Evolutionary conservation across 1,140 invertebrate species (phyloP).

Genomic region (Popillia japonica): DNA sequence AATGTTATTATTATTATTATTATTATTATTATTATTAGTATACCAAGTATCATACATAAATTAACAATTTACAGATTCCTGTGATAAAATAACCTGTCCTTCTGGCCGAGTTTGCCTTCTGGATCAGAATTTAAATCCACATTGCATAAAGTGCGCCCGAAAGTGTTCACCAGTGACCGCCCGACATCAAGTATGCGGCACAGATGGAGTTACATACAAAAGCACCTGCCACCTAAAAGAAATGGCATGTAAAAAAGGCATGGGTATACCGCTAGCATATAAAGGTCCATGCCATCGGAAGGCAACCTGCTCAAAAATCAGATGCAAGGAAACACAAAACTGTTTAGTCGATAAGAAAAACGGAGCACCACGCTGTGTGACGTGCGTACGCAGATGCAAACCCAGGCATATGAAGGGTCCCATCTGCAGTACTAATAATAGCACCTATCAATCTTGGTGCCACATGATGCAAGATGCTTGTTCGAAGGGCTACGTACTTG

Average conservation of each 20-base stretch:
- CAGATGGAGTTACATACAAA: slow-evolving; percentile 86
- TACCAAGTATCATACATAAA: no score
- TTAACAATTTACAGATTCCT: slow-evolving; percentile 67
- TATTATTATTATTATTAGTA: no score
- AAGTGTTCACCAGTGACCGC: slow-evolving; percentile 68
- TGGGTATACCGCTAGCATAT: slow-evolving; percentile 85
- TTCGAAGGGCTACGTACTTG: slow-evolving; percentile 78
- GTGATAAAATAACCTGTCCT: slow-evolving; percentile 80
- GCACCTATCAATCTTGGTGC: slow-evolving; percentile 87
- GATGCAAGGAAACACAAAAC: slow-evolving; percentile 76
- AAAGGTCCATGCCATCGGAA: slow-evolving; percentile 79
- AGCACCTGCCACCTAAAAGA: slow-evolving; percentile 86
- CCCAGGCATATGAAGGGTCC: slow-evolving; percentile 62
- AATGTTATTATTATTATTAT: no score
- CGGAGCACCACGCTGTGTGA: slow-evolving; percentile 78
- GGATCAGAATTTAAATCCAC: slow-evolving; percentile 84
- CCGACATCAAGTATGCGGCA: slow-evolving; percentile 79
- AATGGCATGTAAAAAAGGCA: slow-evolving; percentile 81
- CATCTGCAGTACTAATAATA: slow-evolving; percentile 84
- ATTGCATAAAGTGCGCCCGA: slow-evolving; percentile 81
- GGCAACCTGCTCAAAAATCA: slow-evolving; percentile 77
- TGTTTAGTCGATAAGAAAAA: slow-evolving; percentile 78
- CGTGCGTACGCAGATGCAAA: slow-evolving; percentile 71
- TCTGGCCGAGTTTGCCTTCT: slow-evolving; percentile 83
- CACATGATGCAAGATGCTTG: slow-evolving; percentile 87